A percentile compares a stretch with the other conserved stretches of the same genome.
These are phyloP conservation scores for Ferdinandea cuprea DNA, from an alignment of 2,888 invertebrate genomes.

Conservation along the genomic window DNA sequence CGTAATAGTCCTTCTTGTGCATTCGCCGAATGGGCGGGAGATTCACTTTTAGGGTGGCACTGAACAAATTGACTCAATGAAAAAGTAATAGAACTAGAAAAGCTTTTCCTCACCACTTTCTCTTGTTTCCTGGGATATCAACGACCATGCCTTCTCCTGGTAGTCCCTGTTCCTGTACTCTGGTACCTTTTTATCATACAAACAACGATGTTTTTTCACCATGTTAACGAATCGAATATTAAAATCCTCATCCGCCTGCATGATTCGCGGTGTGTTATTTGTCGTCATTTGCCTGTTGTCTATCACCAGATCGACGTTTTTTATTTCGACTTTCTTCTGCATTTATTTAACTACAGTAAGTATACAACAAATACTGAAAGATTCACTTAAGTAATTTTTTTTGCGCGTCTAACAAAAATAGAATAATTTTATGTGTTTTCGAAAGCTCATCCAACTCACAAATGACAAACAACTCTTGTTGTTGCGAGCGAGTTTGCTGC, in stretches of 20 bases:
- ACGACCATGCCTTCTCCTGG: slow-evolving; percentile 82
- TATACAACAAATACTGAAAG: slow-evolving; percentile 30
- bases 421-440: slow-evolving; percentile 74
- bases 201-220: slow-evolving; percentile 83
- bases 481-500: slow-evolving; percentile 70
- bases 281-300: slow-evolving; percentile 66
- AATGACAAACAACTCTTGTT: slow-evolving; percentile 78
- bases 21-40: slow-evolving; percentile 53
- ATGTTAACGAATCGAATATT: slow-evolving; percentile 84
- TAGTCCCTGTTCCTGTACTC: slow-evolving; percentile 83
- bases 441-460: slow-evolving; percentile 77
- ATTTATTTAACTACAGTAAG: slow-evolving; percentile 51
- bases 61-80: slow-evolving; percentile 30
- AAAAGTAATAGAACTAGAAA: slow-evolving; percentile 35
- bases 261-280: slow-evolving; percentile 79
- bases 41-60: slow-evolving; percentile 52
- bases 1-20: slow-evolving; percentile 16
- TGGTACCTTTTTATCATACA: slow-evolving; percentile 83
- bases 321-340: slow-evolving; percentile 55
- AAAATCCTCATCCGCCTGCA: slow-evolving; percentile 83
- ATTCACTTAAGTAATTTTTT: slow-evolving; percentile 61
- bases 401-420: slow-evolving; percentile 74
- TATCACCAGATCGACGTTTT: slow-evolving; percentile 31
- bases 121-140: slow-evolving; percentile 81
- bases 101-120: slow-evolving; percentile 80